A percentile compares a stretch with the other conserved stretches of the same genome.
Conservation (phyloP, 2,888 invertebrate genomes). For the Leucophenga maculata region DNA sequence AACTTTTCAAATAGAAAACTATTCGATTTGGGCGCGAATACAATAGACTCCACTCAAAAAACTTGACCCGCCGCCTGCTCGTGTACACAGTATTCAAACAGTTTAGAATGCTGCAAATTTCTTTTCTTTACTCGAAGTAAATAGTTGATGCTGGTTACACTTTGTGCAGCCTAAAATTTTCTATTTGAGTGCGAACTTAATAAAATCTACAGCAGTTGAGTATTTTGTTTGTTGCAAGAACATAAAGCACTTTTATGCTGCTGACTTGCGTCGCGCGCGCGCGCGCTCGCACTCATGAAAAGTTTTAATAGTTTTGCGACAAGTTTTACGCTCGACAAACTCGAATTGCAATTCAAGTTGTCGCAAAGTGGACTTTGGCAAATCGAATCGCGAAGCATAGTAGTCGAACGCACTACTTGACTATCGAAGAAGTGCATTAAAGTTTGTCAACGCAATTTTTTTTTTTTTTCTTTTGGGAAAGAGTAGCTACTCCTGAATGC, state of each 20-base stretch:
- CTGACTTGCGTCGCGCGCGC: neutral
- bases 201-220: neutral
- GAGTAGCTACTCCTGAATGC: too few relatives aligned
- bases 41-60: too few relatives aligned
- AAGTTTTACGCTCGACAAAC: neutral
- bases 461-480: neutral
- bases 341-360: neutral
- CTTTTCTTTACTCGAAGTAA: too few relatives aligned
- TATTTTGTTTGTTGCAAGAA: neutral
- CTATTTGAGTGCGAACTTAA: too few relatives aligned
- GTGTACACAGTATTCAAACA: too few relatives aligned
- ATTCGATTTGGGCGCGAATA: too few relatives aligned
- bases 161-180: too few relatives aligned
- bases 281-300: neutral
- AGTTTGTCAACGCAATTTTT: constrained; percentile 1
- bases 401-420: neutral
- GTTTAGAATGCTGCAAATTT: too few relatives aligned
- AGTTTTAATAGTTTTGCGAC: constrained; percentile 12
- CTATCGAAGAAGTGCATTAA: neutral
- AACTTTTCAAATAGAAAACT: too few relatives aligned
- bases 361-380: neutral
- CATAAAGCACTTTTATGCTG: constrained; percentile 2
- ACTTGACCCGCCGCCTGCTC: too few relatives aligned
- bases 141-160: too few relatives aligned
- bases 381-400: neutral